These are phyloP conservation scores for Diarsia rubi DNA, from an alignment of 2,888 invertebrate genomes.

Conservation along the genomic window DNA sequence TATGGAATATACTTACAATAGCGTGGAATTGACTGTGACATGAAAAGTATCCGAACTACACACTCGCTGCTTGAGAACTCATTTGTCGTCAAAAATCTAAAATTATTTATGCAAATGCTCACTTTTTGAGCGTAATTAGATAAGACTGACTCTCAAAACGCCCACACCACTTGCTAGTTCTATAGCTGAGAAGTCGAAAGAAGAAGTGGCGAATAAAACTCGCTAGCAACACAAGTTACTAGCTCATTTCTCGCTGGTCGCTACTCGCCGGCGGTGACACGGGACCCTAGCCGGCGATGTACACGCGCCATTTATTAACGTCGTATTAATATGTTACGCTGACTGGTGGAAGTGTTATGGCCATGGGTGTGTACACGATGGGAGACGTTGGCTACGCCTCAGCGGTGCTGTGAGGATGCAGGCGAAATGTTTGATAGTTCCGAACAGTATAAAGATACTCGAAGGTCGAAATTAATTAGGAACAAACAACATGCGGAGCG, in stretches of 20 bases:
- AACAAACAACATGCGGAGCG: not conserved
- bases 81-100: not conserved
- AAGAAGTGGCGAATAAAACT: not conserved
- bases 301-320: slow-evolving; percentile 39
- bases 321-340: slow-evolving; percentile 16
- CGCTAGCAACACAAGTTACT: not conserved
- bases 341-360: slow-evolving; percentile 37
- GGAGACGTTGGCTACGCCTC: slow-evolving; percentile 27
- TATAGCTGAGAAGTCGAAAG: not conserved
- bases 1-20: no score
- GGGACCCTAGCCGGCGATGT: slow-evolving; percentile 17
- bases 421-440: not conserved
- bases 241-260: not conserved
- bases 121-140: not conserved
- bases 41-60: not conserved
- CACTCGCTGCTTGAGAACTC: not conserved
- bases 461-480: not conserved
- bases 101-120: not conserved
- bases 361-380: slow-evolving; percentile 19
- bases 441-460: not conserved
- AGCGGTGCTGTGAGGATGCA: not conserved
- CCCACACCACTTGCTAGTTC: not conserved
- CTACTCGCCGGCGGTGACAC: not conserved
- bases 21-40: no score
- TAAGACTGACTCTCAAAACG: not conserved